Conservation (phyloP, 2,797 vertebrate species). For the Thripadectes ignobilis region DNA sequence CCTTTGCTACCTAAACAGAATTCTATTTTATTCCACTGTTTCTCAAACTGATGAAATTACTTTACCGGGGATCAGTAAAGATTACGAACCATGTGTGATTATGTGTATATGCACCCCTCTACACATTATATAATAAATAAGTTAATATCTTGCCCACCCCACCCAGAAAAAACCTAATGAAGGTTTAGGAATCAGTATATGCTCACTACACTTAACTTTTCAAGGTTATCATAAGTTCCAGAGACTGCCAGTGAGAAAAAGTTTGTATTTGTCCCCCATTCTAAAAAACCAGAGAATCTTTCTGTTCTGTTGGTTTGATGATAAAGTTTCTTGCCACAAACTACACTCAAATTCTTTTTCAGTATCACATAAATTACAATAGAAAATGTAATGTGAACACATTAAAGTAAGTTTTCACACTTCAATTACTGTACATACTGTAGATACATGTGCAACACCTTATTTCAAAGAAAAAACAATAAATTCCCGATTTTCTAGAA, state of each 20-base stretch:
- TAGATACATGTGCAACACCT: not conserved
- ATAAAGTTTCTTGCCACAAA: not conserved
- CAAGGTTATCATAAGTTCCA: not conserved
- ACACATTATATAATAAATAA: not conserved
- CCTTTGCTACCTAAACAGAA: not conserved
- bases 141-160: rapidly evolving
- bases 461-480: not conserved
- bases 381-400: not conserved
- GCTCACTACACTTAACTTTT: not conserved
- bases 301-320: not conserved
- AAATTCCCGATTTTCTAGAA: not conserved
- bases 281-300: not conserved
- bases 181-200: not conserved
- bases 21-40: not conserved
- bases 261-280: not conserved
- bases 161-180: not conserved
- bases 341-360: not conserved
- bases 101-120: not conserved
- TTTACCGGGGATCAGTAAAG: not conserved
- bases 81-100: not conserved
- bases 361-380: not conserved
- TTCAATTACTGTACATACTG: not conserved
- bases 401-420: not conserved
- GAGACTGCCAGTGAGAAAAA: not conserved
- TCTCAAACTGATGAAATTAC: not conserved